Conservation (phyloP, 1,140 invertebrate species). For the Watersipora subatra region DNA sequence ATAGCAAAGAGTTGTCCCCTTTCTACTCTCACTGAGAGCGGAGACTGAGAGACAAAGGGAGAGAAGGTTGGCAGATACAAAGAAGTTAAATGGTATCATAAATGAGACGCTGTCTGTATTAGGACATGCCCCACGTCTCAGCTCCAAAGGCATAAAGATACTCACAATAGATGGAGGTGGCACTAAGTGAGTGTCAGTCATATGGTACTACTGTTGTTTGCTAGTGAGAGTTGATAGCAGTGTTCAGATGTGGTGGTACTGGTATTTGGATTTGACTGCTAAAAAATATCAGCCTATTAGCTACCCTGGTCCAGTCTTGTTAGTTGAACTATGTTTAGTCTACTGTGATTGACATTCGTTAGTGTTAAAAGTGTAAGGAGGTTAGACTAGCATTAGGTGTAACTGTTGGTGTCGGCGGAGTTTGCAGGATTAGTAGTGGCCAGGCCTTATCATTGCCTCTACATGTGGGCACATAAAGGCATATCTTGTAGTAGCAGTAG, state of each 20-base stretch:
- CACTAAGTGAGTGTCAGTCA: conserved; percentile 52
- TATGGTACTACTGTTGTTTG: conserved; percentile 14
- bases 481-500: too few relatives aligned
- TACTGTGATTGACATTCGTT: not conserved
- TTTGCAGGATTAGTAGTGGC: too few relatives aligned
- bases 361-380: too few relatives aligned
- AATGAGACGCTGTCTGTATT: conserved; percentile 50
- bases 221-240: not conserved
- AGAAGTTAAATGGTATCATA: not conserved
- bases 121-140: conserved; percentile 57
- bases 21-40: too few relatives aligned
- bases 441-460: too few relatives aligned
- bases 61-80: too few relatives aligned
- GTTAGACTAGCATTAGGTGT: too few relatives aligned
- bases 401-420: too few relatives aligned
- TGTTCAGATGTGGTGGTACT: not conserved
- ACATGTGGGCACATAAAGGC: too few relatives aligned
- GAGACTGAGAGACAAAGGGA: too few relatives aligned
- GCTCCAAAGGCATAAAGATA: conserved; percentile 61
- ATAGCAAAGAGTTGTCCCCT: too few relatives aligned
- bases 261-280: not conserved
- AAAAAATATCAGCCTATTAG: not conserved
- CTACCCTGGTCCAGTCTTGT: not conserved
- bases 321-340: not conserved
- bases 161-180: conserved; percentile 81